phyloP scores from a whole-genome alignment of 2,888 invertebrate genomes.

The Pseudoips prasinana region DNA sequence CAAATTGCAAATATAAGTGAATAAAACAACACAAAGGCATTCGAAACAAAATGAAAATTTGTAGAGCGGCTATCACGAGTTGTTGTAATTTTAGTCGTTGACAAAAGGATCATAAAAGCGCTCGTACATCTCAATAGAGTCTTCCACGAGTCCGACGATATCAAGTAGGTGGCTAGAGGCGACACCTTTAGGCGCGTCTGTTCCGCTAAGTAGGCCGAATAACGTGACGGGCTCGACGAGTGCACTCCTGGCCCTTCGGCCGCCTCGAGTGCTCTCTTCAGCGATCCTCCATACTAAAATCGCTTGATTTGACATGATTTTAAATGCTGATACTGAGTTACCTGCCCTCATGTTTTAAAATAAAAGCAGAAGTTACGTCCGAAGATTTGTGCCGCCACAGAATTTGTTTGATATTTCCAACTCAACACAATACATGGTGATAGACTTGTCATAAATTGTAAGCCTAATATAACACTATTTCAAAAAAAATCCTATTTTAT shows the following conservation, averaged over 20 bases:
- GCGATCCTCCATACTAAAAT: slow-evolving; percentile 70
- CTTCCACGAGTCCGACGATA: slow-evolving; percentile 42
- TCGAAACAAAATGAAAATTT: slow-evolving; percentile 20
- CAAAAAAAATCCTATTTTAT: too few relatives aligned
- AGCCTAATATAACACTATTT: too few relatives aligned
- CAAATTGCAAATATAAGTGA: background rate
- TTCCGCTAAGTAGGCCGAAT: slow-evolving; percentile 77
- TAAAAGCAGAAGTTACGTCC: slow-evolving; percentile 5
- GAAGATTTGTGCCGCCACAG: too few relatives aligned
- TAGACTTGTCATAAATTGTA: too few relatives aligned
- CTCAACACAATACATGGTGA: too few relatives aligned
- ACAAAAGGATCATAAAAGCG: slow-evolving; percentile 33
- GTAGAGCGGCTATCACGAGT: slow-evolving; percentile 15
- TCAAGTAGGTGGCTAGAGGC: slow-evolving; percentile 49
- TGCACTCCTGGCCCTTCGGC: slow-evolving; percentile 62
- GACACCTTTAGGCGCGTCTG: slow-evolving; percentile 63
- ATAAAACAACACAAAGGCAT: slow-evolving; percentile 24
- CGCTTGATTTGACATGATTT: slow-evolving; percentile 81
- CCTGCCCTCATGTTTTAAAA: slow-evolving; percentile 11
- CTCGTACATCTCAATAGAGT: slow-evolving; percentile 31
- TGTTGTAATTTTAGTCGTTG: slow-evolving; percentile 26
- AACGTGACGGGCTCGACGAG: slow-evolving; percentile 71
- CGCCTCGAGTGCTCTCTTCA: slow-evolving; percentile 53
- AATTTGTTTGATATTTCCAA: too few relatives aligned
- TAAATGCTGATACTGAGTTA: slow-evolving; percentile 69